phyloP scores from a whole-genome alignment of 2,888 invertebrate species.

The Ectobius pallidus region DNA sequence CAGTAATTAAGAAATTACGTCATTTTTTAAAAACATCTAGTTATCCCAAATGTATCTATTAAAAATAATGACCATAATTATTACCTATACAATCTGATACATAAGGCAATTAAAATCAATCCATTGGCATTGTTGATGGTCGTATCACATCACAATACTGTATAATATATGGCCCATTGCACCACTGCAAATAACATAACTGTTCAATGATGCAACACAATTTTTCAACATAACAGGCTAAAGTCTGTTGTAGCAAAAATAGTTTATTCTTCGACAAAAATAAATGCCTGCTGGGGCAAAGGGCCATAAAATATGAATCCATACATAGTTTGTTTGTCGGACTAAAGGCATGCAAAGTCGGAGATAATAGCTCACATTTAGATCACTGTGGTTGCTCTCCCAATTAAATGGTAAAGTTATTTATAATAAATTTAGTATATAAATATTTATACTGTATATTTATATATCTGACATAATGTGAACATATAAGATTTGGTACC shows the following conservation, averaged over 20 bases:
- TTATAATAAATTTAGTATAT: too few species aligned
- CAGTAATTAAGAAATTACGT: neutral
- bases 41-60: neutral
- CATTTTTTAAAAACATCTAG: neutral
- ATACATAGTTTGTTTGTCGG: neutral
- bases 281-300: slow-evolving; percentile 1
- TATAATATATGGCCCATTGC: neutral
- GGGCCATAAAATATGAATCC: slow-evolving; percentile 2
- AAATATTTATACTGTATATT: too few species aligned
- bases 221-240: neutral
- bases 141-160: neutral
- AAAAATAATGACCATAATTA: neutral
- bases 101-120: neutral
- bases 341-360: neutral
- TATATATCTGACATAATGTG: too few species aligned
- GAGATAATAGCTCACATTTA: neutral
- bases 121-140: neutral
- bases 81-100: neutral
- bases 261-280: neutral
- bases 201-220: neutral
- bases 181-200: slow-evolving; percentile 1
- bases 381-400: too few species aligned
- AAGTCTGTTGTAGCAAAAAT: slow-evolving; percentile 15
- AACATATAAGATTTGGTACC: too few species aligned
- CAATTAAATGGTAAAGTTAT: too few species aligned